phyloP scores from a whole-genome alignment of 2,797 vertebrate species.

The Notamacropus eugenii region DNA sequence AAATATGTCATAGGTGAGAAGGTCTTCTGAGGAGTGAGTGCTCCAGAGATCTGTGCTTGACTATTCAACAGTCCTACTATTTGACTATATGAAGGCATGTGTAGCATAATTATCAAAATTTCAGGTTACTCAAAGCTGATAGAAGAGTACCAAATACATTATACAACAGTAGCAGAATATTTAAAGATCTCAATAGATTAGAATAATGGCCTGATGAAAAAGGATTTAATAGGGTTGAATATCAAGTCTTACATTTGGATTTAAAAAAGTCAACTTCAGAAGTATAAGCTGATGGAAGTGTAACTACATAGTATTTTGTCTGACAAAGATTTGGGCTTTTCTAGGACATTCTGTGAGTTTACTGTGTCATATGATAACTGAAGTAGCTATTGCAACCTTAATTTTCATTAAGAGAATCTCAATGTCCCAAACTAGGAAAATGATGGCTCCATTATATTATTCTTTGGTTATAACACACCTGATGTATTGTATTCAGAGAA shows the following conservation, averaged over 20 bases:
- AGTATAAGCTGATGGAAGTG: neutral
- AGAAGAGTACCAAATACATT: neutral
- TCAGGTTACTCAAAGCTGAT: neutral
- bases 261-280: neutral
- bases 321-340: neutral
- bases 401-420: neutral
- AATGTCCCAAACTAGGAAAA: neutral
- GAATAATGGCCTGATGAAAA: neutral
- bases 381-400: neutral
- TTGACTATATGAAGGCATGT: neutral
- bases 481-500: neutral
- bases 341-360: neutral
- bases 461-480: neutral
- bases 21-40: neutral
- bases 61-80: neutral
- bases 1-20: neutral
- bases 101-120: neutral
- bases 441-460: neutral
- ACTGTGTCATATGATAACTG: neutral
- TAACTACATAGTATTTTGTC: neutral
- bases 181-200: neutral
- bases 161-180: neutral
- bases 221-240: neutral
- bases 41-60: neutral
- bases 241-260: neutral